Evolutionary conservation across 1,140 invertebrate genomes (phyloP), one percentile per base, ranked within the genome.

Genomic region (Triops longicaudatus): DNA sequence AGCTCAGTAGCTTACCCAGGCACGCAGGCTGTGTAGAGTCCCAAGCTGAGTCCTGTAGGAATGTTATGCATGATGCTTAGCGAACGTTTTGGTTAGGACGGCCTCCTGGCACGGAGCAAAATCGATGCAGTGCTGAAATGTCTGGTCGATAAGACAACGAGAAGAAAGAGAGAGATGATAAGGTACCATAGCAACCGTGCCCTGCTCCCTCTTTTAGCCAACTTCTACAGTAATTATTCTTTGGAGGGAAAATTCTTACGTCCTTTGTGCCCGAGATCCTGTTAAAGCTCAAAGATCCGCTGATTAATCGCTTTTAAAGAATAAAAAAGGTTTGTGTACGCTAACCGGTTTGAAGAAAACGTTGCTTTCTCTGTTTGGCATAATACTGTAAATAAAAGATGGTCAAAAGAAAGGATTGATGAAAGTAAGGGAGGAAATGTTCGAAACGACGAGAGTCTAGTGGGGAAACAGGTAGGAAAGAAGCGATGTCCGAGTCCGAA

Each of bases 81-180:
- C 50, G 50, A 63, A 63, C 14, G 31, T 37, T 37, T 37, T 37
- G 31, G 31, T 63, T n/a, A 63, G 50, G 17, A n/a, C 50, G 17
- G 50, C 50, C 50, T 22, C 22, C 7, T 63, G 50, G 50, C 50
- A n/a, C 22, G 50, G 50, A 22, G 17, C 17, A 17, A 63, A 63
- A 63, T 63, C 50, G 50, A 63, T 63, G 50, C 50, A 17, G 50
- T 22, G 17, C 14, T 63, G 50, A 17, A 63, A 63, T 22, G 50
- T 63, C 50, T 63, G 50, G 50, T 63, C 50, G 50, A 63, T 63
- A 63, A 63, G 50, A 63, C 10, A 63, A 63, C 50, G 50, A 63
- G 22, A 17, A 63, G 50, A 63, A 63, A 22, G 50, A 63, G 14
- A 3, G 14, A 22, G 50, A 37, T 37, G 50, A 63, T 22, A 63